Evolutionary conservation across 1,140 invertebrate species (phyloP).

Genomic region (Araneus ventricosus): DNA sequence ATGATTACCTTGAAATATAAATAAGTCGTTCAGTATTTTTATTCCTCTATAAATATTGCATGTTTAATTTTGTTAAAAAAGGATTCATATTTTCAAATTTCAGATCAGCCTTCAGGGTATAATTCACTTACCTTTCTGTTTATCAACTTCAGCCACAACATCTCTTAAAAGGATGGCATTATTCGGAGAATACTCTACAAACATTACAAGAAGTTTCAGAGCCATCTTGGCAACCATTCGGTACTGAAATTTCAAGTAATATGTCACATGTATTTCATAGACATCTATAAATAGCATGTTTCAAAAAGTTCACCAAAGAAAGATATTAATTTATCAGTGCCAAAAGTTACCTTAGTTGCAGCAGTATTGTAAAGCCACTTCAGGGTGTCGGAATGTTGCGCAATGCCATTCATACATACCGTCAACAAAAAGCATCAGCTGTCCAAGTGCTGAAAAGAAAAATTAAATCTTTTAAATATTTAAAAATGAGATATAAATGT

Average conservation of each 20-base stretch:
- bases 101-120: too few species aligned
- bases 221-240: slow-evolving; percentile 98
- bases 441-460: slow-evolving; percentile 86
- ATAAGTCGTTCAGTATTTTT: too few species aligned
- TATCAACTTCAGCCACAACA: slow-evolving; percentile 93
- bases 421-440: slow-evolving; percentile 99
- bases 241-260: slow-evolving; percentile 83
- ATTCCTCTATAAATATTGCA: too few species aligned
- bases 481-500: too few species aligned
- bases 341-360: slow-evolving; percentile 87
- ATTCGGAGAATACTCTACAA: slow-evolving; percentile 98
- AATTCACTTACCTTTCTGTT: slow-evolving; percentile 83
- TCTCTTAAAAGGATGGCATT: slow-evolving; percentile 94
- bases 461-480: neutral
- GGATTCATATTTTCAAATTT: too few species aligned
- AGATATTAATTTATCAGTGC: neutral
- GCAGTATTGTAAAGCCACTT: slow-evolving; percentile 98
- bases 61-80: too few species aligned
- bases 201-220: slow-evolving; percentile 96
- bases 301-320: neutral
- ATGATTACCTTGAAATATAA: slow-evolving; percentile 80
- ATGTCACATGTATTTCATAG: neutral
- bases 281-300: neutral
- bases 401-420: slow-evolving; percentile 99
- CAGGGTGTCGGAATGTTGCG: slow-evolving; percentile 96